phyloP scores from a whole-genome alignment of 2,113 vertebrate genomes.

The Neolamprologus toae region DNA sequence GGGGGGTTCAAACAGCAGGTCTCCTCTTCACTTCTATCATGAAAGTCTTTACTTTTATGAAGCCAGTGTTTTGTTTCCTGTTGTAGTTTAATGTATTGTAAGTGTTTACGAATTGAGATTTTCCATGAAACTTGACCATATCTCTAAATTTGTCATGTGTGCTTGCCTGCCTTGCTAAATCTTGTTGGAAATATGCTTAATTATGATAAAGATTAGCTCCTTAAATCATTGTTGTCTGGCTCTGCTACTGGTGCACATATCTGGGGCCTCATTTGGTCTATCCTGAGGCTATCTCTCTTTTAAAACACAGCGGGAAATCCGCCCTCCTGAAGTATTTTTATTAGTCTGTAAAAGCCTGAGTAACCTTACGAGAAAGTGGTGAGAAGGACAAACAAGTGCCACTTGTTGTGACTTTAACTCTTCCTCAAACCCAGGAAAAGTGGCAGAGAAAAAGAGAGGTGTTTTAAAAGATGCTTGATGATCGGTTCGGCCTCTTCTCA shows the following conservation, averaged over 20 bases:
- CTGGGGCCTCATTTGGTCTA: neutral
- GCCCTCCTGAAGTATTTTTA: slow-evolving; percentile 53
- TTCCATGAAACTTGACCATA: neutral
- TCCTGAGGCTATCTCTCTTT: slow-evolving; percentile 14
- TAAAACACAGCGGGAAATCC: slow-evolving; percentile 2
- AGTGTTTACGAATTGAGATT: neutral
- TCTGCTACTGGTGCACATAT: neutral
- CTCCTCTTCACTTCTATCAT: neutral
- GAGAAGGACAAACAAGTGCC: neutral
- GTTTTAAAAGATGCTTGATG: neutral
- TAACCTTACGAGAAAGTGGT: neutral
- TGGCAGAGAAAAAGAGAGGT: neutral
- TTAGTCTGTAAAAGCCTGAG: slow-evolving; percentile 25
- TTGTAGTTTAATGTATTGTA: neutral
- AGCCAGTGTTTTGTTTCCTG: neutral
- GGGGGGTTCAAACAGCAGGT: slow-evolving; percentile 20
- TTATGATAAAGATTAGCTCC: neutral
- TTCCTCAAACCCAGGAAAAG: neutral
- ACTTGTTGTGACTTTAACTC: neutral
- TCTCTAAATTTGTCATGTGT: neutral
- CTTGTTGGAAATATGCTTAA: neutral
- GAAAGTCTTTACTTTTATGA: neutral
- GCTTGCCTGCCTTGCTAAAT: neutral
- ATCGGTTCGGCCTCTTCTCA: neutral
- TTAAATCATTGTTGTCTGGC: neutral